These are phyloP conservation scores for Euleptes europaea DNA, from an alignment of 2,113 vertebrate species.

Conservation along the genomic window DNA sequence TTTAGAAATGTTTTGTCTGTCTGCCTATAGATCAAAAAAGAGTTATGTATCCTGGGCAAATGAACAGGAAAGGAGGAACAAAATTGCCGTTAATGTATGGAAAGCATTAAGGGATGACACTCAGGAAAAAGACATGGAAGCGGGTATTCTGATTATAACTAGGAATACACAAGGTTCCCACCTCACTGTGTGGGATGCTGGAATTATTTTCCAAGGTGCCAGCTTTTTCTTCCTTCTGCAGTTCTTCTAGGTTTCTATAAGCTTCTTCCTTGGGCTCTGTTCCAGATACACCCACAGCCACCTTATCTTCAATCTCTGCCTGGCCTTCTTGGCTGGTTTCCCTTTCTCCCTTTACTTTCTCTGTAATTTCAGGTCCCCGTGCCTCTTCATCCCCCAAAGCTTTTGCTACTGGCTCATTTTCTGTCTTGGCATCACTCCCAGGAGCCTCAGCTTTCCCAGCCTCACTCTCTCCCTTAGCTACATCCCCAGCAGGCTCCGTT, in stretches of 20 bases:
- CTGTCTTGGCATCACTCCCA: not conserved
- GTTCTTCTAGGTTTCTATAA: not conserved
- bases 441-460: not conserved
- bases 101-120: not conserved
- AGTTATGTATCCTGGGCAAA: not conserved
- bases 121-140: not conserved
- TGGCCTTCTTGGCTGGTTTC: not conserved
- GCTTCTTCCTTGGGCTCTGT: not conserved
- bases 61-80: too few species aligned
- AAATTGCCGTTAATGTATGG: not conserved
- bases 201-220: not conserved
- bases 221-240: not conserved
- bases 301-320: not conserved
- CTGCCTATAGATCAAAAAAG: not conserved
- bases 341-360: not conserved
- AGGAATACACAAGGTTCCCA: not conserved
- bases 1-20: not conserved
- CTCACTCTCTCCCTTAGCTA: not conserved
- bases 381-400: not conserved
- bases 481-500: not conserved
- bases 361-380: not conserved
- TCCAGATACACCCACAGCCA: not conserved
- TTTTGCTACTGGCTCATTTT: not conserved
- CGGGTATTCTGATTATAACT: not conserved
- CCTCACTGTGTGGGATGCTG: not conserved